A percentile compares a stretch with the other conserved stretches of the same genome.
Evolutionary conservation across 2,797 vertebrate species (phyloP).

Genomic region (Hippocampus kuda): DNA sequence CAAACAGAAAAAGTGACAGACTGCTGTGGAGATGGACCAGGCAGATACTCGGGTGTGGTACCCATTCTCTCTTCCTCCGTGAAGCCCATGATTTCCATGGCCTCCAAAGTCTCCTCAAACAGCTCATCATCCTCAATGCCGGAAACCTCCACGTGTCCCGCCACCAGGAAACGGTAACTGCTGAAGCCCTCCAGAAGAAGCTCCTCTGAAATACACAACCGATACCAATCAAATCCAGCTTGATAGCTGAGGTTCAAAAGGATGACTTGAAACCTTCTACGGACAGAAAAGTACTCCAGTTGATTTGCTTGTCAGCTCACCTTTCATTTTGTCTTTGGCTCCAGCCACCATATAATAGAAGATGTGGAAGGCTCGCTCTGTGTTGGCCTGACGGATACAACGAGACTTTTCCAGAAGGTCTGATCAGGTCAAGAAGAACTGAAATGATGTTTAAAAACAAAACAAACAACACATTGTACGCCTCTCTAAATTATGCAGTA

Average conservation of each 20-base stretch:
- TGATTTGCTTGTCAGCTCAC: conserved; percentile 36
- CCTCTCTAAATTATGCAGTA: too few relatives aligned
- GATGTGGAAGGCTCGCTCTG: conserved; percentile 90
- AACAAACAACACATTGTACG: too few relatives aligned
- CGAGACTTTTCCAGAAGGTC: conserved; percentile 96
- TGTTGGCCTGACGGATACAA: conserved; percentile 84
- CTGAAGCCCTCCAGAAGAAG: conserved; percentile 82
- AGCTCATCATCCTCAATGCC: conserved; percentile 83
- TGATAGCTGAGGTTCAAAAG: not conserved
- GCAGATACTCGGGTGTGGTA: conserved; percentile 29
- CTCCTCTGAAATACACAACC: conserved; percentile 66
- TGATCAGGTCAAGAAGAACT: conserved; percentile 43
- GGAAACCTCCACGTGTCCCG: conserved; percentile 82
- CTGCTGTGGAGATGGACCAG: not conserved
- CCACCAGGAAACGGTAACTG: conserved; percentile 80
- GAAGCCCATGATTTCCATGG: conserved; percentile 95
- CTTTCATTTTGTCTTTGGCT: conserved; percentile 71
- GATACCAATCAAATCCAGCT: not conserved
- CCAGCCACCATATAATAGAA: conserved; percentile 94
- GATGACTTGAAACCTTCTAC: not conserved
- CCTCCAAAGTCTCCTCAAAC: conserved; percentile 87
- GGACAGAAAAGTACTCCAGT: not conserved
- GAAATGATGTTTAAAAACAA: too few relatives aligned
- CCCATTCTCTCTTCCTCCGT: conserved; percentile 78
- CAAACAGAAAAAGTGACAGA: not conserved